phyloP scores from a whole-genome alignment of 2,888 invertebrate genomes.

The Chloromyia formosa region DNA sequence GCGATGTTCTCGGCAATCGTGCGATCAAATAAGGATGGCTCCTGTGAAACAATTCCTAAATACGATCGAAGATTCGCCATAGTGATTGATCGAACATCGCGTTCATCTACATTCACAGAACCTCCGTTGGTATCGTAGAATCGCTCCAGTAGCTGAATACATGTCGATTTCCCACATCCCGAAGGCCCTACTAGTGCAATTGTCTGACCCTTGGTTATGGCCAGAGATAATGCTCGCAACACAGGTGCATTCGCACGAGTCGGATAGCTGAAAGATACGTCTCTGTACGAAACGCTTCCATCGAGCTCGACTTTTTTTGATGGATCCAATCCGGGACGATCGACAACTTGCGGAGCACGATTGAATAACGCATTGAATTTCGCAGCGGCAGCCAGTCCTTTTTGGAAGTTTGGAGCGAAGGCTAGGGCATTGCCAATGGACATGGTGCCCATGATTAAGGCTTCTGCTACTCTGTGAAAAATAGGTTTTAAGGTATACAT shows the following conservation, averaged over 20 bases:
- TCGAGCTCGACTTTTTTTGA: conserved; percentile 60
- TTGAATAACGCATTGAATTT: conserved; percentile 73
- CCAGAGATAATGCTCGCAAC: conserved; percentile 72
- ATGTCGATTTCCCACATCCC: conserved; percentile 91
- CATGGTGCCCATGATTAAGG: conserved; percentile 75
- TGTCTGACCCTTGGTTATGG: conserved; percentile 74
- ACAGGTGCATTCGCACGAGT: conserved; percentile 76
- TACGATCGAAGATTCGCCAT: conserved; percentile 75
- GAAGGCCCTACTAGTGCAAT: conserved; percentile 81
- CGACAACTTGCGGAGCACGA: conserved; percentile 69
- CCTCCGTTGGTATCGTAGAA: conserved; percentile 83
- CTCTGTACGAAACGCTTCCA: conserved; percentile 76
- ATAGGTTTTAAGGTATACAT: too few species aligned
- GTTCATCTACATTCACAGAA: conserved; percentile 69
- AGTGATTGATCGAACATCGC: conserved; percentile 66
- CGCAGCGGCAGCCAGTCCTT: conserved; percentile 77
- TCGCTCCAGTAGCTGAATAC: conserved; percentile 82
- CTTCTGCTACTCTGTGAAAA: conserved; percentile 72
- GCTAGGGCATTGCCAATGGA: conserved; percentile 71
- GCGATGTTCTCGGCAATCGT: conserved; percentile 91
- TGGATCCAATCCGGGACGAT: conserved; percentile 59
- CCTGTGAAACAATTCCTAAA: conserved; percentile 91
- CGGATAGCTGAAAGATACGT: conserved; percentile 80
- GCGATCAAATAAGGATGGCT: conserved; percentile 88
- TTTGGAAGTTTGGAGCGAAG: conserved; percentile 84